Conservation (phyloP, 2,113 vertebrate species). For the Excalfactoria chinensis region DNA sequence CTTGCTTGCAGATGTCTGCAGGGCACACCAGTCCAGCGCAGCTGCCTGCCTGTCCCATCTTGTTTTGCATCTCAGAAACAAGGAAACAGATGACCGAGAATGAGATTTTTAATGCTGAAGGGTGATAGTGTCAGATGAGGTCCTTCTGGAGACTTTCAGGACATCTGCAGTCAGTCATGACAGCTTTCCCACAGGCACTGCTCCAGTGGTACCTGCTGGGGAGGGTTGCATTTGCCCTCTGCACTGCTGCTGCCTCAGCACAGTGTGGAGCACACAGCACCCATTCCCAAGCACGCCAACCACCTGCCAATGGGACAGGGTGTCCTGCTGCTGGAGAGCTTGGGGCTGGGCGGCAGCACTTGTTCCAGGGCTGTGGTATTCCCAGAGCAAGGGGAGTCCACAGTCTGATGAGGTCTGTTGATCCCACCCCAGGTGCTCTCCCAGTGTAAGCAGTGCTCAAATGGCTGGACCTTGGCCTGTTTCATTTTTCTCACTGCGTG, state of each 20-base stretch:
- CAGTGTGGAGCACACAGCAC: background rate
- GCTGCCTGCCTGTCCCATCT: background rate
- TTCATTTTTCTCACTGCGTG: background rate
- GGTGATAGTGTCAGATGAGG: fast-evolving
- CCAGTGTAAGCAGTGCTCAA: background rate
- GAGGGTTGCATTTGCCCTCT: background rate
- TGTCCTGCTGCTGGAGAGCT: fast-evolving
- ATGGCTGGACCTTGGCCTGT: background rate
- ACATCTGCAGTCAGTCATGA: background rate
- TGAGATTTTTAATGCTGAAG: background rate
- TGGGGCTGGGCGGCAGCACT: fast-evolving
- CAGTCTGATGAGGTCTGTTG: too few species aligned
- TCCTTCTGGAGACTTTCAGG: background rate
- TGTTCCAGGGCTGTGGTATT: fast-evolving
- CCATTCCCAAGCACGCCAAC: fast-evolving
- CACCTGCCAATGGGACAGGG: background rate
- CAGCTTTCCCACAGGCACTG: fast-evolving
- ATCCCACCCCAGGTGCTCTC: background rate
- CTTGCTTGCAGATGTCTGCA: background rate
- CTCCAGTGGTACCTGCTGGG: background rate
- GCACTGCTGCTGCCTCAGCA: background rate
- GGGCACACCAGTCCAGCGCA: background rate
- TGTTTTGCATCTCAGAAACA: background rate
- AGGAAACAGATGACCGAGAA: background rate
- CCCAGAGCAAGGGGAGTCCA: background rate